Base-by-base conservation (phyloP, 1,140 invertebrate species). In the Atopsyche davidsoni region DNA sequence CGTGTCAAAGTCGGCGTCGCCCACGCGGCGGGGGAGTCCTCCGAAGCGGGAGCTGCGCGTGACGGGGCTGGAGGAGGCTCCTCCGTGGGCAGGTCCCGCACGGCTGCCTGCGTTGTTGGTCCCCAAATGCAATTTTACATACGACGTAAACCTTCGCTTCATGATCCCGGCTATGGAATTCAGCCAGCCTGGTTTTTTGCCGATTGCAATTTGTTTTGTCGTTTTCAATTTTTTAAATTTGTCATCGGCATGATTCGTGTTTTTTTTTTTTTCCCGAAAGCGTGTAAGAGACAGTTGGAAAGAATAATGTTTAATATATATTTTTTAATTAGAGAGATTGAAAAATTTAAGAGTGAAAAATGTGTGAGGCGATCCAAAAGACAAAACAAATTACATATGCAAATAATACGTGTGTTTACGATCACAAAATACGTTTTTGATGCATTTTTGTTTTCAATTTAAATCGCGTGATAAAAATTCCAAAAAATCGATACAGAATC, bases 61-160 rank as follows among this genome's bases (percentile, higher is more conserved):
- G 16, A 18, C n/a, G 40, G 3, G 34, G 11, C 35, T 14, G 17
- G 11, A 25, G 32, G 1, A 13, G 18, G 22, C 35, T 41, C 24
- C 22, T 50, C 36, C 45, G 45, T 11, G 49, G 50, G 25, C 35
- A 44, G 36, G 55, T 36, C 31, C 49, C 51, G 54, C 40, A n/a
- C n/a, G 49, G 18, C 43, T 42, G 25, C 50, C 48, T 55, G 53
- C 34, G 36, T 49, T 51, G 39, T 53, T 51, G 23, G 54, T 39
- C 21, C 53, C 46, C 58, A 78, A 68, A 70, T 82, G 79, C 68
- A 81, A 78, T 72, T 86, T 85, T 58, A 88, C 80, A 70, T 87
- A 87, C 51, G 84, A 84, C 60, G 83, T 80, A 67, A 87, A 85
- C 60, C 85, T 79, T 64, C 75, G 72, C 69, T 78, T 79, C 68